phyloP scores from a whole-genome alignment of 1,140 invertebrate genomes.

The Neomicropteryx cornuta region DNA sequence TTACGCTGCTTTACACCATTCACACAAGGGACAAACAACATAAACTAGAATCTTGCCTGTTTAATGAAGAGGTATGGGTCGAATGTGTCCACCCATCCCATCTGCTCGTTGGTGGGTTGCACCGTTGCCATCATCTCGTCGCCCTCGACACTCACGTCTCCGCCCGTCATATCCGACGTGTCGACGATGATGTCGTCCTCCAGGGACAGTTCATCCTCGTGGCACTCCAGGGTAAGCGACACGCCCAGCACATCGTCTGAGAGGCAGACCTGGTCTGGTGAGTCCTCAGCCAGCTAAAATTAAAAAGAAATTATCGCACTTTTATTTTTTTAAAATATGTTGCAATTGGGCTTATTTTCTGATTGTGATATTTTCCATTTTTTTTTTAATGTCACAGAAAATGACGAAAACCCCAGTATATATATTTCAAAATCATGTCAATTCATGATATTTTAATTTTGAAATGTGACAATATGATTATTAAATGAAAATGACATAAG shows the following conservation, averaged over 20 bases:
- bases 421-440: too few relatives aligned
- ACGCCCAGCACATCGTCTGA: not conserved
- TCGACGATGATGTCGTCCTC: constrained; percentile 33
- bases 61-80: constrained; percentile 90
- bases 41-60: constrained; percentile 27
- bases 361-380: too few relatives aligned
- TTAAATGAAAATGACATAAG: not conserved
- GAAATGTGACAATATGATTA: constrained; percentile 7
- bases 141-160: constrained; percentile 38
- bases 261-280: constrained; percentile 20
- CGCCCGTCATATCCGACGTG: constrained; percentile 21
- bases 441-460: constrained; percentile 4
- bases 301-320: too few relatives aligned
- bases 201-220: constrained; percentile 16
- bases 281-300: constrained; percentile 11
- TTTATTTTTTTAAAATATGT: too few relatives aligned
- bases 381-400: too few relatives aligned
- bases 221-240: not conserved
- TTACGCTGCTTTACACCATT: too few relatives aligned
- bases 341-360: too few relatives aligned
- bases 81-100: constrained; percentile 69
- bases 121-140: constrained; percentile 43
- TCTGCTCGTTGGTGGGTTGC: constrained; percentile 30
- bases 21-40: too few relatives aligned
- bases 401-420: too few relatives aligned